These are phyloP conservation scores for Pelobates fuscus DNA, from an alignment of 2,113 vertebrate genomes.

Conservation along the genomic window DNA sequence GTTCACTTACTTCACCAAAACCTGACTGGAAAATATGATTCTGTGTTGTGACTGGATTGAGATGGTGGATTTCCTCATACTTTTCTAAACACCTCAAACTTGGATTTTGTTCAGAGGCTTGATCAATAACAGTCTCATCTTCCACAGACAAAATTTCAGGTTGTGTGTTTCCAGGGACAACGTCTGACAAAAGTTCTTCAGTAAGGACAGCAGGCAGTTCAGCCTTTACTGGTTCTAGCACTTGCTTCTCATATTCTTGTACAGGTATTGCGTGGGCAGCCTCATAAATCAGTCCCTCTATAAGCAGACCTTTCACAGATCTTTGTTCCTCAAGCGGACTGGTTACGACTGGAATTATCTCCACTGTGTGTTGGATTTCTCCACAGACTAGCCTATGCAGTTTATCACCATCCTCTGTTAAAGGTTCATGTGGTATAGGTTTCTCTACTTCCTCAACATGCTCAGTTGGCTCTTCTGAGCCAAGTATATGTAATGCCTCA, in stretches of 20 bases:
- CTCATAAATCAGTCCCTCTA: not conserved
- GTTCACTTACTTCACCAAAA: not conserved
- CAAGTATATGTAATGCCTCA: not conserved
- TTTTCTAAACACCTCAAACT: not conserved
- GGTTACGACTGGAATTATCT: not conserved
- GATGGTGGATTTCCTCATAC: not conserved
- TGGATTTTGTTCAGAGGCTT: not conserved
- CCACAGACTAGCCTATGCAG: not conserved
- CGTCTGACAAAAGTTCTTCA: not conserved
- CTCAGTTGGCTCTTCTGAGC: not conserved
- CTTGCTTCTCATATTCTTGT: not conserved
- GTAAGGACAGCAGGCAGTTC: no score
- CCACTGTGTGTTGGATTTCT: not conserved
- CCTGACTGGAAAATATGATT: not conserved
- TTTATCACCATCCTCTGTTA: no score
- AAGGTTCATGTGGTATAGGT: not conserved
- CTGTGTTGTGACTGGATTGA: not conserved
- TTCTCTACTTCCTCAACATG: not conserved
- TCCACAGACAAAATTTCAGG: not conserved
- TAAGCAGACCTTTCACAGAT: not conserved
- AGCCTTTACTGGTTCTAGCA: not conserved
- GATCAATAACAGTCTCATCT: not conserved
- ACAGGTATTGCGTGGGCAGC: not conserved
- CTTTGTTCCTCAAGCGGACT: not conserved
- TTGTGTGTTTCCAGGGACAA: not conserved